Evolutionary conservation across 1,140 invertebrate genomes (phyloP), one percentile per base, ranked within the genome.

Genomic region (Bombus confusus): DNA sequence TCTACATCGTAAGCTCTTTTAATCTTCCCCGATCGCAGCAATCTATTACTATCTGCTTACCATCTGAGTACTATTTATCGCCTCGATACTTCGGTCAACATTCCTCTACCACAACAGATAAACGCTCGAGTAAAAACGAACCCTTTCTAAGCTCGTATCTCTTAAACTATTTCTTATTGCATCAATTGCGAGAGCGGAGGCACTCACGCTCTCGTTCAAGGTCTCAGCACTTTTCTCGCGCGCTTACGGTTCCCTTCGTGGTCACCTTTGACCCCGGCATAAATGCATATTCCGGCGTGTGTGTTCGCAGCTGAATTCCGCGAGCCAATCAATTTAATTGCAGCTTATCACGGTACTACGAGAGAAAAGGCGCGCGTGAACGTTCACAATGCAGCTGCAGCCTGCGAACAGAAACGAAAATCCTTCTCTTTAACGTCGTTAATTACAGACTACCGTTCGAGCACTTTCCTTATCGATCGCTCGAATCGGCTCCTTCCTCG

Each of bases 301-400:
- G 71, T 34, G 69, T 81, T 71, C 76, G 41, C 81, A 37, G 75
- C 59, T 89, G 64, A 84, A 92, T 88, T 87, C 85, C 77, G 75
- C 80, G 87, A 88, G 87, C 92, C 91, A 92, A 92, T 94, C 92
- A 91, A 91, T 93, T 92, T 93, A 94, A 94, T 93, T 93, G 91
- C 89, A 92, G 62, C 91, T 93, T 94, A 93, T 92, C 91, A 79
- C 81, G 62, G 64, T 8, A 34, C 6, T 41, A 74, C 78, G 86
- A 28, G 86, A 89, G 91, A 90, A 78, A 91, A 76, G 77, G 75
- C 88, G 43, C 85, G 62, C 83, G 37, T 72, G 88, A 87, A 79
- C 64, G 78, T 62, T 80, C 64, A 87, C 73, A 90, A 92, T 90
- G 88, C 86, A 90, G 87, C 87, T 89, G 76, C 66, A 15, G 31